Evolutionary conservation across 2,888 invertebrate genomes (phyloP), one percentile per base, ranked within the genome.

Genomic region (Andrena praecox): DNA sequence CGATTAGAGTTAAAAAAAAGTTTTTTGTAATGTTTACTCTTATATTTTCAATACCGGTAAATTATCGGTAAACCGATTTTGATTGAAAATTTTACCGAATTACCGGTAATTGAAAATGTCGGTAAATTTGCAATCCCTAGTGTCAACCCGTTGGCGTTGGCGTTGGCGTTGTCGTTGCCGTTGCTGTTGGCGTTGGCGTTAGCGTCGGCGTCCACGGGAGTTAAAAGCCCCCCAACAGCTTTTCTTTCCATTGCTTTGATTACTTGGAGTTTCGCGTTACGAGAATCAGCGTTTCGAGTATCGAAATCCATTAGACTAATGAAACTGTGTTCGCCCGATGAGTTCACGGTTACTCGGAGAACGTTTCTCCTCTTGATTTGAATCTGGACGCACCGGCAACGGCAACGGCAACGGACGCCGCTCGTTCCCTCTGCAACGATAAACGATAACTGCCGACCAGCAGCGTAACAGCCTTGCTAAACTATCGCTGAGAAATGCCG

Each of bases 301-400:
- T 77, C 81, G 62, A 74, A 79, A 68, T 79, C 85, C 85, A 86
- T 86, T 85, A 84, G 84, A 66, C 73, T 84, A 84, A 85, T 86
- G 86, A 84, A 85, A 85, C 82, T 50, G 66, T 64, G 59, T 56
- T 29, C n/a, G 64, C 64, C 20, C 29, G 24, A 62, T 50, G 71
- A 70, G 59, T 33, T 24, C 50, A n/a, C 52, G 42, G 60, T 59
- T 69, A 16, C 48, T 48, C 67, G 56, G 59, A 52, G 33, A 54
- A 48, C 35, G 54, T 16, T 70, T 35, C 62, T 68, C 52, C 54
- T 63, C 52, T 56, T 29, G 56, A 48, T 64, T 64, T 24, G 73
- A 27, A 60, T 70, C 69, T 59, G 59, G 59, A 76, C 72, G 29
- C 56, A 56, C 24, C 42, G 42, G 16, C 42, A 42, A 4, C 35